These are phyloP conservation scores for Linyphia triangularis DNA, from an alignment of 2,888 invertebrate genomes.

Conservation along the genomic window DNA sequence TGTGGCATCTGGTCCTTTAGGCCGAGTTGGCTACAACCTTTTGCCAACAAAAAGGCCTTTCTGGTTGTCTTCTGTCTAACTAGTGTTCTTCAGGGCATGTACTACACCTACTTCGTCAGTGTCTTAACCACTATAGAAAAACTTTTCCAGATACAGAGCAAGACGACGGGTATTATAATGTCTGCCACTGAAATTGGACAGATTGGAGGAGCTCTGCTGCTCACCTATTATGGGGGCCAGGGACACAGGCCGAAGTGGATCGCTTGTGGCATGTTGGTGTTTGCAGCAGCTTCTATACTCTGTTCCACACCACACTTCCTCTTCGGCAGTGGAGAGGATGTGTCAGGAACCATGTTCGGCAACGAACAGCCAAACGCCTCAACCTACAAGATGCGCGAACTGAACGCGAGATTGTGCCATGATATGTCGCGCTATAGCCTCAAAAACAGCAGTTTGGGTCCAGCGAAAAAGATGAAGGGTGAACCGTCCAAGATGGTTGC, in stretches of 20 bases:
- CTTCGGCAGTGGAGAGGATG: slow-evolving; percentile 86
- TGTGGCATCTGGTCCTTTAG: slow-evolving; percentile 89
- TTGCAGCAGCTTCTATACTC: slow-evolving; percentile 91
- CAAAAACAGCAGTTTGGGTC: background rate
- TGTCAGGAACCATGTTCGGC: slow-evolving; percentile 82
- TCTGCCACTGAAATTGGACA: slow-evolving; percentile 96
- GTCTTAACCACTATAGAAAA: slow-evolving; percentile 96
- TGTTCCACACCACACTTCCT: slow-evolving; percentile 93
- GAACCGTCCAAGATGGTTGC: slow-evolving; percentile 64
- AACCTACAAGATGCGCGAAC: slow-evolving; percentile 65
- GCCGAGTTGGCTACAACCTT: slow-evolving; percentile 85
- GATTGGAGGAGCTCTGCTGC: slow-evolving; percentile 91
- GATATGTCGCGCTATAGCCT: slow-evolving; percentile 20
- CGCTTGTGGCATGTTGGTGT: slow-evolving; percentile 93
- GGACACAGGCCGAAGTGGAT: slow-evolving; percentile 96
- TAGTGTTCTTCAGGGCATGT: slow-evolving; percentile 85
- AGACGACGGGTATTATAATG: slow-evolving; percentile 92
- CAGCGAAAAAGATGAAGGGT: background rate
- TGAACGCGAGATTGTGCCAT: slow-evolving; percentile 76
- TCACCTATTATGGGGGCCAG: slow-evolving; percentile 94
- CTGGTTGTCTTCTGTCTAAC: slow-evolving; percentile 86
- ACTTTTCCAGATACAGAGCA: slow-evolving; percentile 93
- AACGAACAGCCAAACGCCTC: slow-evolving; percentile 82
- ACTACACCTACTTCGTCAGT: slow-evolving; percentile 95
- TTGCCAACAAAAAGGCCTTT: slow-evolving; percentile 93